phyloP scores from a whole-genome alignment of 2,888 invertebrate genomes.

The Neelides folsomi region DNA sequence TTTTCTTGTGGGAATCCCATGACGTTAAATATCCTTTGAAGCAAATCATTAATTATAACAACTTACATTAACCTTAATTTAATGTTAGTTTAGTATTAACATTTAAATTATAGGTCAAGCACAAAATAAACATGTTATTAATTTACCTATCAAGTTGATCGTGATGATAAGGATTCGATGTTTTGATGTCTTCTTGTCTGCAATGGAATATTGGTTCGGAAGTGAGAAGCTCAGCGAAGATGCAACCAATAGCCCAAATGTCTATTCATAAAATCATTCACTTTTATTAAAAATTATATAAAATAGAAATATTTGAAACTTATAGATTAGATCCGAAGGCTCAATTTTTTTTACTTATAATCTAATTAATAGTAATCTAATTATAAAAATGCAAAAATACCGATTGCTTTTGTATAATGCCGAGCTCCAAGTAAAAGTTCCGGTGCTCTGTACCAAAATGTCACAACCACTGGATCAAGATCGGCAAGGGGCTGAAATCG shows the following conservation, averaged over 20 bases:
- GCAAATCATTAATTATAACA: too few species aligned
- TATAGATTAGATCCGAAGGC: too few species aligned
- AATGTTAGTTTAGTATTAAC: background rate
- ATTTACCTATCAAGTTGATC: slow-evolving; percentile 73
- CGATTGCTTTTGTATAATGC: slow-evolving; percentile 96
- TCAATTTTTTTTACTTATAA: too few species aligned
- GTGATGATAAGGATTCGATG: slow-evolving; percentile 97
- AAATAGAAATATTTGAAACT: too few species aligned
- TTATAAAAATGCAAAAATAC: slow-evolving; percentile 40
- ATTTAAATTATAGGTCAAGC: background rate
- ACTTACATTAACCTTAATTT: slow-evolving; percentile 3
- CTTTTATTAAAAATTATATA: background rate
- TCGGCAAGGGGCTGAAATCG: slow-evolving; percentile 65
- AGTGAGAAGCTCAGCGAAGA: slow-evolving; percentile 95
- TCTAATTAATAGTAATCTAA: too few species aligned
- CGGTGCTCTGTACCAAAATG: slow-evolving; percentile 98
- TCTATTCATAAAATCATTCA: slow-evolving; percentile 52
- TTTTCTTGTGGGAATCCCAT: slow-evolving; percentile 98
- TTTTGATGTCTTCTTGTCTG: slow-evolving; percentile 98
- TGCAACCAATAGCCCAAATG: slow-evolving; percentile 98
- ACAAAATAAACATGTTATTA: background rate
- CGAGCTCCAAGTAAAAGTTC: slow-evolving; percentile 85
- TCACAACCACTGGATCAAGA: slow-evolving; percentile 97
- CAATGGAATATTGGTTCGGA: slow-evolving; percentile 99
- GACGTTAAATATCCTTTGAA: slow-evolving; percentile 80